phyloP scores from a whole-genome alignment of 2,797 vertebrate genomes.

The Oreochromis mossambicus region DNA sequence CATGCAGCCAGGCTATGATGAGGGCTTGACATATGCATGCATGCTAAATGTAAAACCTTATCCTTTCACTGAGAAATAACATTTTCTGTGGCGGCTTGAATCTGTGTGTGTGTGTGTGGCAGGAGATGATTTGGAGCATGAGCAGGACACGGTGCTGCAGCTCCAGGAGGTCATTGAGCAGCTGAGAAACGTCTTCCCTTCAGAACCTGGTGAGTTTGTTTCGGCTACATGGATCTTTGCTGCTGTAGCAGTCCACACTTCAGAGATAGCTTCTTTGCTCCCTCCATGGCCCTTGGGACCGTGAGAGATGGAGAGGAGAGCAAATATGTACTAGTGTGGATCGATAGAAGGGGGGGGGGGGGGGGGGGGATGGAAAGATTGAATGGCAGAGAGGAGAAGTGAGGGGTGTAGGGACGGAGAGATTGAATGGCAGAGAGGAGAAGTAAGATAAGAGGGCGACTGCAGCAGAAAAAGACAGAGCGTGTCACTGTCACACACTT shows the following conservation, averaged over 20 bases:
- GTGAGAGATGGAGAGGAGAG: constrained; percentile 46
- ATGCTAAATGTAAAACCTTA: neutral
- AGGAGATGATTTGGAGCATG: constrained; percentile 85
- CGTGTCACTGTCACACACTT: constrained; percentile 19
- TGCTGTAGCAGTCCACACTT: neutral
- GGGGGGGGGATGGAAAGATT: constrained; percentile 11
- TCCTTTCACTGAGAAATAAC: neutral
- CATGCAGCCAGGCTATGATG: neutral
- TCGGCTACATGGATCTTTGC: neutral
- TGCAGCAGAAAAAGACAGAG: neutral
- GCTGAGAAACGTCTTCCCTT: constrained; percentile 92
- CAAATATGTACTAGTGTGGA: constrained; percentile 52
- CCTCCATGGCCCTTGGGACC: constrained; percentile 10
- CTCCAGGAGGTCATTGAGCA: constrained; percentile 98
- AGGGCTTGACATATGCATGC: neutral
- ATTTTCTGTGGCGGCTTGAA: neutral
- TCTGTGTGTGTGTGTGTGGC: neutral
- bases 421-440: constrained; percentile 41
- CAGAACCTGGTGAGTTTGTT: constrained; percentile 69
- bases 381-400: constrained; percentile 28
- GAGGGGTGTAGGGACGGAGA: neutral
- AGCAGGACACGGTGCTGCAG: constrained; percentile 90
- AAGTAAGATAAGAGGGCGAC: constrained; percentile 36
- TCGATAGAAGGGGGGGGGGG: constrained; percentile 45
- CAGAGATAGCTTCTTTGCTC: constrained; percentile 7